Evolutionary conservation across 2,797 vertebrate species (phyloP).

Genomic region (Dicrostonyx torquatus): DNA sequence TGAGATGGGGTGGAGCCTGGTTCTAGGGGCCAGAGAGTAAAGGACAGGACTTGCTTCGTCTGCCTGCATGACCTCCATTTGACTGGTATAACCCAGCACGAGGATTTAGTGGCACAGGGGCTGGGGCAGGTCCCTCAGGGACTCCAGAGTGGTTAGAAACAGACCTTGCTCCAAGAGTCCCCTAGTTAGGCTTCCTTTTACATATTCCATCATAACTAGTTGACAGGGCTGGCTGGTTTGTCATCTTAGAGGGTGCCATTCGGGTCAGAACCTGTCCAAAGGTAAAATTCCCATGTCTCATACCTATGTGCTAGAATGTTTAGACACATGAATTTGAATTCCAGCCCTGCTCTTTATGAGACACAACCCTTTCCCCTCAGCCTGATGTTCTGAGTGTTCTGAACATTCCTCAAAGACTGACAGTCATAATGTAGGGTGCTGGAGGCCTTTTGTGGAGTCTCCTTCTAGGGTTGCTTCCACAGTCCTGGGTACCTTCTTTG

Average conservation of each 20-base stretch:
- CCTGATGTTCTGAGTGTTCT: not conserved
- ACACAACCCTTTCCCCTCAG: not conserved
- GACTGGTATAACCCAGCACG: not conserved
- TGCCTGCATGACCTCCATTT: not conserved
- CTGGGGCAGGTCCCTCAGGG: not conserved
- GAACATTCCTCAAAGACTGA: not conserved
- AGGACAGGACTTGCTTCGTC: not conserved
- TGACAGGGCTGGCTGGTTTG: not conserved
- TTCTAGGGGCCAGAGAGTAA: constrained; percentile 13
- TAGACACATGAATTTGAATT: not conserved
- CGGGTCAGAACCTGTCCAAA: not conserved
- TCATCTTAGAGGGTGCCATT: not conserved
- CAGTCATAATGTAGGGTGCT: not conserved
- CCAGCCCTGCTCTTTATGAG: not conserved
- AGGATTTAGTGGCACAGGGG: not conserved
- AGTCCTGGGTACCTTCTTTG: not conserved
- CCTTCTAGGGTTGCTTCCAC: not conserved
- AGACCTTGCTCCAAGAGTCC: constrained; percentile 29
- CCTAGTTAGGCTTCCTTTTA: not conserved
- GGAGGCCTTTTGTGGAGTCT: not conserved
- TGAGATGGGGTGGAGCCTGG: constrained; percentile 68
- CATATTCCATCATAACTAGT: not conserved
- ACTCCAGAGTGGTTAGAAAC: constrained; percentile 59
- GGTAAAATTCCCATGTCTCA: not conserved
- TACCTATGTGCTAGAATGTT: not conserved